Percentiles rank a stretch among this genome's conserved stretches.
Conservation (phyloP, 2,797 vertebrate species). For the Rallus crepitans region DNA sequence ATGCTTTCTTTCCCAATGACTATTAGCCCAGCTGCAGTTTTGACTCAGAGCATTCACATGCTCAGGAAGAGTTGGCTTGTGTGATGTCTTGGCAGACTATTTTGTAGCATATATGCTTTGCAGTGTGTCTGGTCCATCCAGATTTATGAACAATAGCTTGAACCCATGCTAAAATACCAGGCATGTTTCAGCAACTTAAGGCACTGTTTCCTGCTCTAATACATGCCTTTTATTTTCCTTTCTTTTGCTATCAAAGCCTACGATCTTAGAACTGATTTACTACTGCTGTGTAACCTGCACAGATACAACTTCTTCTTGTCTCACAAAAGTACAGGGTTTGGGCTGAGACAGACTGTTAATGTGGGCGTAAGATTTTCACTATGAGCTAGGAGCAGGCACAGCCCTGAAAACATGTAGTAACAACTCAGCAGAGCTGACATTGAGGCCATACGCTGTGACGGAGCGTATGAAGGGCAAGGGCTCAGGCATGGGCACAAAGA, state of each 20-base stretch:
- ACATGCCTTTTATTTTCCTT: not conserved
- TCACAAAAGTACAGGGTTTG: not conserved
- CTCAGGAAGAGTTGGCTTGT: not conserved
- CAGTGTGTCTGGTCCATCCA: constrained; percentile 5
- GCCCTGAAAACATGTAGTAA: not conserved
- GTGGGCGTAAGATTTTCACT: not conserved
- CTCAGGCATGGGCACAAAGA: not conserved
- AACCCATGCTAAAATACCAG: not conserved
- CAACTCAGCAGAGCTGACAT: not conserved
- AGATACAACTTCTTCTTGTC: not conserved
- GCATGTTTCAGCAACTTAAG: not conserved
- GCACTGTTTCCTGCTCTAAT: not conserved
- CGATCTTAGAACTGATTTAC: not conserved
- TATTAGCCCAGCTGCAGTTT: constrained; percentile 36
- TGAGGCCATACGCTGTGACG: not conserved
- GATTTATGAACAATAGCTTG: not conserved
- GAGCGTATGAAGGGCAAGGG: not conserved
- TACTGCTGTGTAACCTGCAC: not conserved
- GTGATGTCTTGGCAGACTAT: constrained; percentile 17
- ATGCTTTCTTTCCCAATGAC: constrained; percentile 17
- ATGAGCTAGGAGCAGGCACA: not conserved
- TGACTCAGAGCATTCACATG: not conserved
- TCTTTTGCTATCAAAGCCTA: not conserved
- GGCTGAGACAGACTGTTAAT: not conserved
- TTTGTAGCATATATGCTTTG: not conserved